Base-by-base conservation (phyloP, 2,888 invertebrate genomes). In the Heliconius ismenius region DNA sequence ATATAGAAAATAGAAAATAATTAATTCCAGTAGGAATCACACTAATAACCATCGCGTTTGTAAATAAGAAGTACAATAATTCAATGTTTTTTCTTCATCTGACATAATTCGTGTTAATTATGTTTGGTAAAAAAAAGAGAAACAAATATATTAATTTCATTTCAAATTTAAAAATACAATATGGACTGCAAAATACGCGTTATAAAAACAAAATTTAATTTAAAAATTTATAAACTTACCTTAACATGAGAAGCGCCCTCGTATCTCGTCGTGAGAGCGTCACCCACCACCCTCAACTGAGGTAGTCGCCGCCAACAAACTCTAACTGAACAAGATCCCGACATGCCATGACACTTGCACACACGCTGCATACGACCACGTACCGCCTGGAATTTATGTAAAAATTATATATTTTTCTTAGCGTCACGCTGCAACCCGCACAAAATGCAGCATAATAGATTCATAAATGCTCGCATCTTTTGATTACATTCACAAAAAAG, bases 271-370 rank as follows among this genome's bases (percentile, higher is more conserved):
- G 96, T 96, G 72, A 98, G 94, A 0, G 96, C 96, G 79, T 97
- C 96, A 0, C 98, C 98, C 9, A 98, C 97, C 79, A 95, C 89
- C 43, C 97, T 93, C 85, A 98, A 96, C 63, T 96, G 95, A 7
- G 97, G 96, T 84, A 98, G 93, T 79, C 97, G 96, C 81, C 98
- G 95, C 98, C 98, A 98, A 89, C 98, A 98, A 11, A 98, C 98
- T 70, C 97, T 95, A 81, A 98, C 96, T 64, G 98, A 97, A 91
- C 98, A 98, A 4, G 98, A 98, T 0, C 98, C 98, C 0, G 98
- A 98, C 95, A 98, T 98, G 36, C 98, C 98, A 89, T 98, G 98
- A 85, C 98, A 98, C 89, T 98, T 98, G 95, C 98, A 98, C 28
- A 97, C 96, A 64, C 97, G 95, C 86, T 98, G 97, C 97, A 98